Conservation (phyloP, 2,888 invertebrate genomes). For the Nowickia ferox region DNA sequence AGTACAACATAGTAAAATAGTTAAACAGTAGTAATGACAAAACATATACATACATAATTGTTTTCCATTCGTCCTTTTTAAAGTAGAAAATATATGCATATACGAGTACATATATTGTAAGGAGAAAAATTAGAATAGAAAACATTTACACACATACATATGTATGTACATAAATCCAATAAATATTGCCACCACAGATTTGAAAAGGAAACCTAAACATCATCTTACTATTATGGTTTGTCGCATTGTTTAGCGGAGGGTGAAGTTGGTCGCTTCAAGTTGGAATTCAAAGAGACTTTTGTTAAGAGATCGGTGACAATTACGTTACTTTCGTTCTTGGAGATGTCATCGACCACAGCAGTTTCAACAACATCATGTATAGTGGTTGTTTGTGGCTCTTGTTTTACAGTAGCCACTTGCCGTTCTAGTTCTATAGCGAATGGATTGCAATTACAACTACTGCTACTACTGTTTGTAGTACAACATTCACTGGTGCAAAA, state of each 20-base stretch:
- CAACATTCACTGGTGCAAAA: constrained; percentile 73
- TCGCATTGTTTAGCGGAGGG: constrained; percentile 17
- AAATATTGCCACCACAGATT: constrained; percentile 44
- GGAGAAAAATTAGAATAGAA: constrained; percentile 12
- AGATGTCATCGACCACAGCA: constrained; percentile 1
- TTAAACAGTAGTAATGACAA: constrained; percentile 20
- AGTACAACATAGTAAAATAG: constrained; percentile 21
- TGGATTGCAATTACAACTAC: constrained; percentile 72
- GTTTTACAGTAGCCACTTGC: constrained; percentile 30
- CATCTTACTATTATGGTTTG: constrained; percentile 38
- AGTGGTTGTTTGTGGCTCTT: constrained; percentile 31
- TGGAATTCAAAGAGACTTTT: constrained; percentile 30
- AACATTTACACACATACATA: constrained; percentile 53
- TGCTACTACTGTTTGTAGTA: constrained; percentile 74
- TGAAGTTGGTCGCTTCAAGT: neutral
- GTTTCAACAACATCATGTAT: constrained; percentile 46
- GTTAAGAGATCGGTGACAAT: neutral
- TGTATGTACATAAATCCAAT: constrained; percentile 42
- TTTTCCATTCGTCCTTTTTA: neutral
- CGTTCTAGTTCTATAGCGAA: constrained; percentile 62
- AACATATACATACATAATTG: constrained; percentile 11
- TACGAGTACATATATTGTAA: neutral
- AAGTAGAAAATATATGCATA: constrained; percentile 2
- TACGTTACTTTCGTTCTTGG: neutral
- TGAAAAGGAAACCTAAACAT: constrained; percentile 42